phyloP scores from a whole-genome alignment of 2,888 invertebrate genomes.

The Polydrusus tereticollis region DNA sequence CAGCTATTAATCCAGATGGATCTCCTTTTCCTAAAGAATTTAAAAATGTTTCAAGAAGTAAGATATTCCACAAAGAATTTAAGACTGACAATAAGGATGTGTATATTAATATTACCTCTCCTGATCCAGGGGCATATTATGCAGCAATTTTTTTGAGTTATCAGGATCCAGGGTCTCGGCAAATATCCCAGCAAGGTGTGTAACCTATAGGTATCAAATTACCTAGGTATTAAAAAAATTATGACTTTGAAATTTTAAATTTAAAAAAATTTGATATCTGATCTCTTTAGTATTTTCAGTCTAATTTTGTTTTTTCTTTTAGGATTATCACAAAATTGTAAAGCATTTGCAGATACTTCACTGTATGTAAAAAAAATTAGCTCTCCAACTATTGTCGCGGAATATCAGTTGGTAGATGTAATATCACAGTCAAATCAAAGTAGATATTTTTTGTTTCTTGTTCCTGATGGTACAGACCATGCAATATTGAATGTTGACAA shows the following conservation, averaged over 20 bases:
- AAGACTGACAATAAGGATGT: slow-evolving; percentile 74
- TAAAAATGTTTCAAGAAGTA: slow-evolving; percentile 62
- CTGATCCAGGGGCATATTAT: slow-evolving; percentile 84
- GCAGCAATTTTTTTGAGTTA: slow-evolving; percentile 83
- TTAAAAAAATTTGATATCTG: too few species aligned
- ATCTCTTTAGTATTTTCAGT: too few species aligned
- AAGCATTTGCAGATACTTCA: slow-evolving; percentile 65
- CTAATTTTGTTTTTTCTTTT: slow-evolving; percentile 59
- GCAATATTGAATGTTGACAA: slow-evolving; percentile 57
- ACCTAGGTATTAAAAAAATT: too few species aligned
- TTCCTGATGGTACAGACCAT: slow-evolving; percentile 58
- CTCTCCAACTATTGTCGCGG: slow-evolving; percentile 54
- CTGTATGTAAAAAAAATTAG: slow-evolving; percentile 55
- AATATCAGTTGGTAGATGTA: slow-evolving; percentile 51
- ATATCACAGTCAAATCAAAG: slow-evolving; percentile 50
- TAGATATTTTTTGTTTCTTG: slow-evolving; percentile 61
- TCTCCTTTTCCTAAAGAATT: slow-evolving; percentile 75
- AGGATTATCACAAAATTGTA: slow-evolving; percentile 74
- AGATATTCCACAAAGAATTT: slow-evolving; percentile 73
- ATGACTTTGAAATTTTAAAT: too few species aligned
- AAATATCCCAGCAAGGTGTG: slow-evolving; percentile 80
- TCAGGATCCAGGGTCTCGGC: slow-evolving; percentile 79
- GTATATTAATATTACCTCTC: slow-evolving; percentile 74
- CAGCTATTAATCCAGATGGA: slow-evolving; percentile 86
- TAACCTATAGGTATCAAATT: too few species aligned